Base-by-base conservation (phyloP, 1,140 invertebrate genomes). In the Diachasma alloeum region DNA sequence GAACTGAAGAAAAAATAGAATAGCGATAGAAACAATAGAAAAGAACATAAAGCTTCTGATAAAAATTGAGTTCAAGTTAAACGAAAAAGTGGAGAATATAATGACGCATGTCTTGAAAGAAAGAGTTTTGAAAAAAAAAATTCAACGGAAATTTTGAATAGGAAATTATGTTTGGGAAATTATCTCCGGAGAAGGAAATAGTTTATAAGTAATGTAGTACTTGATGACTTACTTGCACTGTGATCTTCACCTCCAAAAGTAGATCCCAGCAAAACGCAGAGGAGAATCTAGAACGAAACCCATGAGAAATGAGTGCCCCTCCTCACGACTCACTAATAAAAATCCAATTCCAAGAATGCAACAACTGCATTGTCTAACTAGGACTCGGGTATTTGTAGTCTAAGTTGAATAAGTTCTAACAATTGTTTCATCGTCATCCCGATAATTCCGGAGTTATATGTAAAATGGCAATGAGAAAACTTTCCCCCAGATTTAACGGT, bases 211-310 rank as follows among this genome's bases (percentile, higher is more conserved):
- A 11, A 26, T 63, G 26, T 19, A 26, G 0, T 74, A 48, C 56
- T 72, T 74, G 76, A 2, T 1, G 4, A 80, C 77, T 80, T 78
- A 80, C 81, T 66, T 8, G 44, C 31, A 77, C 46, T 76, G 67
- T 68, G 74, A 76, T 73, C 72, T 36, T 44, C 69, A 70, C 63
- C 76, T 76, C 17, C 72, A 68, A n/a, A 71, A 26, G 59, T 31
- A 22, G 42, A 24, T 19, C n/a, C 66, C 59, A 26, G 5, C 59
- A 82, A 69, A 24, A 70, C 59, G 74, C 77, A 81, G 44, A 83
- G 17, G 17, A 77, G 48, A 59, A 82, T 76, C 81, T 82, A 73
- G 10, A 78, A 78, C 75, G 69, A 44, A 17, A 42, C 8, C 17
- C 39, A 37, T 13, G 10, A 48, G n/a, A 53, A 53, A 4, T 53